Evolutionary conservation across 2,113 vertebrate genomes (phyloP).

Genomic region (Puffinus mauretanicus): DNA sequence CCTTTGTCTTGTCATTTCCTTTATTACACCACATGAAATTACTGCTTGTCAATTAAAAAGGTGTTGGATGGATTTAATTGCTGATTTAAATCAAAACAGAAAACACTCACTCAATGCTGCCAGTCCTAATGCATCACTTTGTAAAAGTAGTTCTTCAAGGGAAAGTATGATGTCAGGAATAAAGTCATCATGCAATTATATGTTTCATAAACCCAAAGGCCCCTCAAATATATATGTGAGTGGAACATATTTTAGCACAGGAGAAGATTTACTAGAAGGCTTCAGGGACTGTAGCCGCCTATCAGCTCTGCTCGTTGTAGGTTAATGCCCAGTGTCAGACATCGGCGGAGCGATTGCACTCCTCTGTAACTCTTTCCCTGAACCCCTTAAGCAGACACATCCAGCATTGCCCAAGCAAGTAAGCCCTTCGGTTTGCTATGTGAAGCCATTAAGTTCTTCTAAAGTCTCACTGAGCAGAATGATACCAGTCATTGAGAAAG

Average conservation of each 20-base stretch:
- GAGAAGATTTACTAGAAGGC: neutral
- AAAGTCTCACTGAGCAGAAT: neutral
- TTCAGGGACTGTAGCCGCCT: neutral
- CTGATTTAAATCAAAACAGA: neutral
- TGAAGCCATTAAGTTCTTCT: neutral
- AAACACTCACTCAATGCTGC: neutral
- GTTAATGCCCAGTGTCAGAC: neutral
- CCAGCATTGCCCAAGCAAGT: neutral
- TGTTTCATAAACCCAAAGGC: neutral
- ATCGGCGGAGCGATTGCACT: neutral
- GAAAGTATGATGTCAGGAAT: neutral
- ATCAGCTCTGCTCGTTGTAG: neutral
- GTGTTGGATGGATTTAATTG: neutral
- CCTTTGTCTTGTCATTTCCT: neutral
- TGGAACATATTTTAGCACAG: neutral
- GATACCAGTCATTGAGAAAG: neutral
- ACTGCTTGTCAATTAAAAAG: neutral
- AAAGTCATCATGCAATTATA: neutral
- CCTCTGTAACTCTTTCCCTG: neutral
- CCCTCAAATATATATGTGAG: neutral
- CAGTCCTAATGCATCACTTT: neutral
- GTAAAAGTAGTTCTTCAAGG: neutral
- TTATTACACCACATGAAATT: neutral
- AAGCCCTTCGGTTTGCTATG: neutral
- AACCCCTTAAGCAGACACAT: neutral